Conservation (phyloP, 2,797 vertebrate species). For the Girardinus metallicus region DNA sequence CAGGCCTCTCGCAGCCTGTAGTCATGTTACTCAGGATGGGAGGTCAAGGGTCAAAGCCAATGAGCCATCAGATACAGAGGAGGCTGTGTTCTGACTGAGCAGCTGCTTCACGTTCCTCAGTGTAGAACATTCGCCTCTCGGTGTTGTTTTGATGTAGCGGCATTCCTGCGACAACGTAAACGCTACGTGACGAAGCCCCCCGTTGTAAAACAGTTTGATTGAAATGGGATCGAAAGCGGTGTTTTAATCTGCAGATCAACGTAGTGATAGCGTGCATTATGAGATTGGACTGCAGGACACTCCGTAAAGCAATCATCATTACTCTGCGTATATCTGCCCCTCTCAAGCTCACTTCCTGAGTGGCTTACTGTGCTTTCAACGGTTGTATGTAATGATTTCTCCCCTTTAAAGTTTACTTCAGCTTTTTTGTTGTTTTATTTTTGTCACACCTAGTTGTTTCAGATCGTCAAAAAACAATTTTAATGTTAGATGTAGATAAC, state of each 20-base stretch:
- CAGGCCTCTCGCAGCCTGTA: conserved; percentile 41
- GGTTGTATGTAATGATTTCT: background rate
- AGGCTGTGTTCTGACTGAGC: conserved; percentile 52
- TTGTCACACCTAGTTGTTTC: background rate
- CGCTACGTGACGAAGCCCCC: background rate
- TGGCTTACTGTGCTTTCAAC: background rate
- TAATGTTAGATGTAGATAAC: background rate
- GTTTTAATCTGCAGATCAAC: conserved; percentile 61
- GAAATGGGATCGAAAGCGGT: background rate
- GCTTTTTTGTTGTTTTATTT: background rate
- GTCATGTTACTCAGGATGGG: conserved; percentile 50
- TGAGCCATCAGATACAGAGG: conserved; percentile 55
- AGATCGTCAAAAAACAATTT: background rate
- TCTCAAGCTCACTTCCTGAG: background rate
- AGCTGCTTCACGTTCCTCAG: conserved; percentile 22
- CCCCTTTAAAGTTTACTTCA: background rate
- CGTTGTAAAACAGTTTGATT: background rate
- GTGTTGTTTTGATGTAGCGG: conserved; percentile 30
- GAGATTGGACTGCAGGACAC: conserved; percentile 50
- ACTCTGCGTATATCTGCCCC: background rate
- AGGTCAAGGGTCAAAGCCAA: conserved; percentile 65
- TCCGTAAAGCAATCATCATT: conserved; percentile 42
- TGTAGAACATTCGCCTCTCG: conserved; percentile 41
- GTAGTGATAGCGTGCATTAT: conserved; percentile 50
- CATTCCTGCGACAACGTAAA: conserved; percentile 25